Conservation (phyloP, 1,140 invertebrate genomes). For the Mycetomoellerius zeteki region DNA sequence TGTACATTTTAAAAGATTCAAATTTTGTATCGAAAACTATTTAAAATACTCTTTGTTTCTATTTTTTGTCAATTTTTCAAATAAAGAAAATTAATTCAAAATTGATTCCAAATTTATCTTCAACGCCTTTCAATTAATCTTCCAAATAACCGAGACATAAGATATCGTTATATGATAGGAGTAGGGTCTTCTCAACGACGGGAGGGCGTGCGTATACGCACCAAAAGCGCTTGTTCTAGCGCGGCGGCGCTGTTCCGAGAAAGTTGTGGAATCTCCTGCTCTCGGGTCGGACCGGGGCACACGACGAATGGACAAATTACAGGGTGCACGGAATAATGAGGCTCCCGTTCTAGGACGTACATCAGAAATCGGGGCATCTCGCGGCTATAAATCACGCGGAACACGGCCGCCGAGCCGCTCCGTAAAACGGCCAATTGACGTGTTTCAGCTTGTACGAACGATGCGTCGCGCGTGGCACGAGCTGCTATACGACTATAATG, state of each 20-base stretch:
- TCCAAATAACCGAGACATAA: slow-evolving; percentile 4
- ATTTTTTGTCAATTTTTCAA: background rate
- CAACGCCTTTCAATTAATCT: background rate
- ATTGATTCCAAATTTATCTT: background rate
- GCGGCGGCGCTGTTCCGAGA: slow-evolving; percentile 63
- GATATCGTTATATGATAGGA: background rate
- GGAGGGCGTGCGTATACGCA: background rate
- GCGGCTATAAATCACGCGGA: slow-evolving; percentile 84
- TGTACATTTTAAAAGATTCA: background rate
- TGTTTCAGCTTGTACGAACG: slow-evolving; percentile 70
- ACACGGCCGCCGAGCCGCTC: slow-evolving; percentile 69
- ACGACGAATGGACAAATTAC: slow-evolving; percentile 86
- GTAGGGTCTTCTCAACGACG: background rate
- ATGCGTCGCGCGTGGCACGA: slow-evolving; percentile 70
- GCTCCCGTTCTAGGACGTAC: slow-evolving; percentile 83
- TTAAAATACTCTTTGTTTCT: background rate
- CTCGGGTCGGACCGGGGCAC: slow-evolving; percentile 75
- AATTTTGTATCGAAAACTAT: background rate
- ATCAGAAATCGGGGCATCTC: slow-evolving; percentile 83
- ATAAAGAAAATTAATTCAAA: background rate
- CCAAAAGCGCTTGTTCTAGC: slow-evolving; percentile 19
- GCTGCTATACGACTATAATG: slow-evolving; percentile 2
- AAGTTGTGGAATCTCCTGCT: slow-evolving; percentile 67
- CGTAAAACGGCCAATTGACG: slow-evolving; percentile 79
- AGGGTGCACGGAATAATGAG: slow-evolving; percentile 85